Conservation (phyloP, 2,113 vertebrate species). For the Calyptommatus sinebrachiatus region DNA sequence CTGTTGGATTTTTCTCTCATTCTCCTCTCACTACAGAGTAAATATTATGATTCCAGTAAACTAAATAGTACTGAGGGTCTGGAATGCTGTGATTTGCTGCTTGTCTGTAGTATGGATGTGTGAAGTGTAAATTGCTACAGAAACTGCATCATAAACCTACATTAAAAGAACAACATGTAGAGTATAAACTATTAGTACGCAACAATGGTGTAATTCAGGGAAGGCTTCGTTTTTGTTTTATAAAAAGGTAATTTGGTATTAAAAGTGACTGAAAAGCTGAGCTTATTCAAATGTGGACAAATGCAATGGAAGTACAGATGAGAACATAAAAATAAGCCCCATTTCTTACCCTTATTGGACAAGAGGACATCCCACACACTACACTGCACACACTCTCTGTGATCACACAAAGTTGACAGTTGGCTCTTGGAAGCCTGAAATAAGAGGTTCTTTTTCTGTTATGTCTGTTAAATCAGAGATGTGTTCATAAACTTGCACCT, state of each 20-base stretch:
- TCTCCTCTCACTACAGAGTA: conserved; percentile 2
- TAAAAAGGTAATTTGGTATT: neutral
- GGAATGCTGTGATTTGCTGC: neutral
- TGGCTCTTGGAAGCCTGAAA: too few species aligned
- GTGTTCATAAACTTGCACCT: too few species aligned
- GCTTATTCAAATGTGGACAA: neutral
- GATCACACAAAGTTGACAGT: too few species aligned
- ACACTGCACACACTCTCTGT: too few species aligned
- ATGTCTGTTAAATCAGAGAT: too few species aligned
- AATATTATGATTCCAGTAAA: conserved; percentile 27
- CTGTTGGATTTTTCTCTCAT: neutral
- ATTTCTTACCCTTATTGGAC: too few species aligned
- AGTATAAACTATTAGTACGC: too few species aligned
- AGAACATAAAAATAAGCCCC: too few species aligned
- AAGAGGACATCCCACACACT: too few species aligned
- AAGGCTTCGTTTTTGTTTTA: neutral
- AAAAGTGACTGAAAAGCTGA: neutral
- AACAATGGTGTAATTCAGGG: neutral
- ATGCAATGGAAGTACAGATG: too few species aligned
- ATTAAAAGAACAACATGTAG: neutral
- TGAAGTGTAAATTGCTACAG: neutral
- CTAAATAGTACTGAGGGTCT: neutral
- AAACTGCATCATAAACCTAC: neutral
- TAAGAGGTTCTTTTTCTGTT: too few species aligned
- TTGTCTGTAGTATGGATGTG: neutral